phyloP scores from a whole-genome alignment of 1,140 invertebrate species.

The Aphaenogaster rudis region DNA sequence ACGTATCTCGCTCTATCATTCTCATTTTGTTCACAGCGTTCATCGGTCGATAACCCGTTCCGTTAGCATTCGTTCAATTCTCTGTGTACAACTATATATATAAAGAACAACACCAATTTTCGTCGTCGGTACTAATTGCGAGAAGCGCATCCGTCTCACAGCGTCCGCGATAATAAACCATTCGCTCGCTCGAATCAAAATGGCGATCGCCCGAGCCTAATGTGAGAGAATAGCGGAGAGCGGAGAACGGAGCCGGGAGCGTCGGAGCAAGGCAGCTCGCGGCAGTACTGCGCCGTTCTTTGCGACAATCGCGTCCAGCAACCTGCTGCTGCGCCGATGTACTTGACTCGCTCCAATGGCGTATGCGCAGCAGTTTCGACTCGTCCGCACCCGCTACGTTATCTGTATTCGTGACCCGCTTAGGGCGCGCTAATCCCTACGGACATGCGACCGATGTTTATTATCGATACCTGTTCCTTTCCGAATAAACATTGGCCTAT shows the following conservation, averaged over 20 bases:
- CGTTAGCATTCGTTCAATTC: not conserved
- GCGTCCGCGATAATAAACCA: constrained; percentile 22
- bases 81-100: not conserved
- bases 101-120: not conserved
- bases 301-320: not conserved
- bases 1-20: not conserved
- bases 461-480: not conserved
- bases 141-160: not conserved
- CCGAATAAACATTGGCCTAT: not conserved
- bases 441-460: not conserved
- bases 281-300: constrained; percentile 4
- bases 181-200: constrained; percentile 29
- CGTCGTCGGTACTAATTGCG: not conserved
- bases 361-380: constrained; percentile 34
- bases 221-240: not conserved
- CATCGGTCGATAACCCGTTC: not conserved
- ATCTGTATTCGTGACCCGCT: not conserved
- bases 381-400: not conserved
- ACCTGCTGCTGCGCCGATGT: constrained; percentile 3
- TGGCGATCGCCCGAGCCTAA: constrained; percentile 21
- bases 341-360: not conserved
- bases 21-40: not conserved
- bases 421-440: not conserved
- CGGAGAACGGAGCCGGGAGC: not conserved
- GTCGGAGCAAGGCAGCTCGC: constrained; percentile 5